Evolutionary conservation across 2,113 vertebrate species (phyloP), one percentile per base, ranked within the genome.

Genomic region (Heptranchias perlo): DNA sequence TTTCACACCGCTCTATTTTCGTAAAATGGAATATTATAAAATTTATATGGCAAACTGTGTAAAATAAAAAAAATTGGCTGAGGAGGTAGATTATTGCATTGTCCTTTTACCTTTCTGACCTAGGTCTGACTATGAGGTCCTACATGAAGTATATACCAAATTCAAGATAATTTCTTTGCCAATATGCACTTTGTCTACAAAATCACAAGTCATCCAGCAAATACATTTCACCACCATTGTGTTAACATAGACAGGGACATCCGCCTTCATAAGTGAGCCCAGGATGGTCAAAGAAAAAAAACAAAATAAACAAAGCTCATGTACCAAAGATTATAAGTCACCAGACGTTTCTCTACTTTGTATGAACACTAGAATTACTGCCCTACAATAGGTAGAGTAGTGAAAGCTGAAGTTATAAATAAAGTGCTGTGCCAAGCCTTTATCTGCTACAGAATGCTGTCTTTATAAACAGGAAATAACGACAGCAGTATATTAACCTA

Each of bases 401-500:
- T 44, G 8, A 31, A 67, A 69, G 25, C 64, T 95, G 94, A 49
- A 69, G 94, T 14, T 95, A 69, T 67, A 35, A 95, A 49, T 69
- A 73, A 95, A 69, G 14, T 31, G 65, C 31, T 52, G 47, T 69
- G 94, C 14, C 52, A 73, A 95, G 23, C 64, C 11, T 47, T 95
- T 73, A 52, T 95, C 65, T 95, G 39, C 65, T 31, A 73, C 21
- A 69, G 94, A 95, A 49, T 35, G 65, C n/a, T 35, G 47, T 69
- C 94, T 96, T 96, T 96, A 58, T 39, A 94, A 92, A 47, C 96
- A 96, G 96, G 96, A 92, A 7, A 31, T 23, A 14, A 62, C 28
- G 94, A 87, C 39, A 10, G 96, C 10, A 92, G 18, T 84, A 95
- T 76, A 67, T 95, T 73, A 47, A 94, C 73, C 62, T 95, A 95